Conservation (phyloP, 2,113 vertebrate species). For the Tretioscincus oriximinensis region DNA sequence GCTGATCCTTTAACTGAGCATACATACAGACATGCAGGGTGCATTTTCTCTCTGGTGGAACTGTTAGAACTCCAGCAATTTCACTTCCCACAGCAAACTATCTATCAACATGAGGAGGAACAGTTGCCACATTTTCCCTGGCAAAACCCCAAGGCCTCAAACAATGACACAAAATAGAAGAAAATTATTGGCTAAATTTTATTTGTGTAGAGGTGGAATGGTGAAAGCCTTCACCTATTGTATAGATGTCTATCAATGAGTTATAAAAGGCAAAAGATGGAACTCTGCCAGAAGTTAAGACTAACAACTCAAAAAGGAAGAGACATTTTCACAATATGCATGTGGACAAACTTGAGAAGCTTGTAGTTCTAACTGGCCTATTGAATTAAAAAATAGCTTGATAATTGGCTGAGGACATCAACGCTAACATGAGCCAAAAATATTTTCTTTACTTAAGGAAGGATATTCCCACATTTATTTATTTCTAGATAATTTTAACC, state of each 20-base stretch:
- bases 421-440: not conserved
- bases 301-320: not conserved
- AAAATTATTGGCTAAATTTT: not conserved
- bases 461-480: not conserved
- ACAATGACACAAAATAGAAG: not conserved
- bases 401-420: too few species aligned
- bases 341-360: not conserved
- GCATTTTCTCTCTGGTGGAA: not conserved
- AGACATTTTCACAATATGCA: not conserved
- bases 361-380: too few species aligned
- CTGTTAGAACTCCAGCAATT: conserved; percentile 18
- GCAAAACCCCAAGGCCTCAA: not conserved
- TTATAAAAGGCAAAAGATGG: not conserved
- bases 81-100: not conserved
- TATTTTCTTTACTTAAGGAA: not conserved
- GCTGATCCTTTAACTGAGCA: not conserved
- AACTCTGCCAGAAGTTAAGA: too few species aligned
- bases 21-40: not conserved
- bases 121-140: not conserved
- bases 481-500: not conserved
- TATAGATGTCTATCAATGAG: not conserved
- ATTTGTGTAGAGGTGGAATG: not conserved
- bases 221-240: not conserved
- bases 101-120: conserved; percentile 2
- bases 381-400: too few species aligned